Percentiles rank a stretch among this genome's conserved stretches.
Conservation (phyloP, 2,797 vertebrate species). For the Coreius guichenoti region DNA sequence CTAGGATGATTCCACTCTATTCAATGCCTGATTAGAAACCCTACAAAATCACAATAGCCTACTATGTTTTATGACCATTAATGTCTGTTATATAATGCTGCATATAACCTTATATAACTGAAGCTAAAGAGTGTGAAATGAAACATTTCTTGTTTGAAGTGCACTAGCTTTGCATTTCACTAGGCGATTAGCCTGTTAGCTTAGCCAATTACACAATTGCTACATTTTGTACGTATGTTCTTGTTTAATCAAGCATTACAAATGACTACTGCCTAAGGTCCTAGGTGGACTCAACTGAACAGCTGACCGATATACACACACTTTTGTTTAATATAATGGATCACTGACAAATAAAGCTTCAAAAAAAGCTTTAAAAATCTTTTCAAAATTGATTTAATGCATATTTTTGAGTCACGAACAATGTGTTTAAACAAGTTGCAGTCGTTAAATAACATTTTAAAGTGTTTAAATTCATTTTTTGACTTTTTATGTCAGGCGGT, state of each 20-base stretch:
- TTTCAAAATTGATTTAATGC: no score
- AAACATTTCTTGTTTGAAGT: not conserved
- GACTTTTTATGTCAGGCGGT: no score
- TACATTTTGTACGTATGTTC: not conserved
- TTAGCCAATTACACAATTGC: not conserved
- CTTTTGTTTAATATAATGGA: no score
- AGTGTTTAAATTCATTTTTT: no score
- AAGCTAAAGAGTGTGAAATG: not conserved
- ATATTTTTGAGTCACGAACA: no score
- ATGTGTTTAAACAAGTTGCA: no score
- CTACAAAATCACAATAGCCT: not conserved
- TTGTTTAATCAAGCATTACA: not conserved
- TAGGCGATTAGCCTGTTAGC: not conserved
- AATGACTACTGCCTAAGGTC: not conserved
- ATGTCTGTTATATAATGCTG: not conserved
- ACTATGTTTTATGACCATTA: not conserved
- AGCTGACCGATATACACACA: not conserved
- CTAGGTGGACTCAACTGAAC: not conserved
- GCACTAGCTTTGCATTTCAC: not conserved
- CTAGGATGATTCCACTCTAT: not conserved
- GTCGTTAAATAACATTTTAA: no score
- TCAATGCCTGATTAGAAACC: not conserved
- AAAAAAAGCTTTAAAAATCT: no score
- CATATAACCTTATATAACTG: not conserved
- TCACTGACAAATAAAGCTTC: no score